Evolutionary conservation across 2,888 invertebrate species (phyloP).

Genomic region (Drosophila histrio): DNA sequence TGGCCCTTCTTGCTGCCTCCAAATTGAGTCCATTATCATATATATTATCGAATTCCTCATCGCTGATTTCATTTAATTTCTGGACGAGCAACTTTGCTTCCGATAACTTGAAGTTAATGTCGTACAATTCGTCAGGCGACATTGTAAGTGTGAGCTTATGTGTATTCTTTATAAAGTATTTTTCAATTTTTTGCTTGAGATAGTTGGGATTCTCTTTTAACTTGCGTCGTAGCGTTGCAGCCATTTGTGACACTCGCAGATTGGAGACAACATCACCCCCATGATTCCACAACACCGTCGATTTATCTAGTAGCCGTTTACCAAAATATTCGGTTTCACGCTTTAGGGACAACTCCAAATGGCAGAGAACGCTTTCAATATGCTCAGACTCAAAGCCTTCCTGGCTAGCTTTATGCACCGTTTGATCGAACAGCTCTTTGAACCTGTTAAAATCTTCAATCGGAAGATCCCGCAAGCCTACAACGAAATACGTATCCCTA

Average conservation of each 20-base stretch:
- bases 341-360: constrained; percentile 92
- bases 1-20: constrained; percentile 89
- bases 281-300: constrained; percentile 94
- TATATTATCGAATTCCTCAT: constrained; percentile 87
- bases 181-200: constrained; percentile 88
- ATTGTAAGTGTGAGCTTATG: constrained; percentile 94
- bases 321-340: constrained; percentile 96
- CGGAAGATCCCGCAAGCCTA: constrained; percentile 93
- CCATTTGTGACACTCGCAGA: constrained; percentile 89
- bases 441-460: constrained; percentile 90
- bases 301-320: constrained; percentile 89
- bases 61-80: constrained; percentile 86
- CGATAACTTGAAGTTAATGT: constrained; percentile 87
- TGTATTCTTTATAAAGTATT: constrained; percentile 91
- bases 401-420: constrained; percentile 88
- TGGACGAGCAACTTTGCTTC: constrained; percentile 88
- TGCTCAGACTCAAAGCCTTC: constrained; percentile 93
- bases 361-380: constrained; percentile 93
- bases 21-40: constrained; percentile 89
- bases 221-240: constrained; percentile 87
- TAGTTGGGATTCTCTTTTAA: constrained; percentile 88
- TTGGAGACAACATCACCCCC: constrained; percentile 89
- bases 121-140: constrained; percentile 92
- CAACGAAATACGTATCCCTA: constrained; percentile 92
- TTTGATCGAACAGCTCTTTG: constrained; percentile 89